Conservation (phyloP, 2,113 vertebrate genomes). For the Glaucidium brasilianum region DNA sequence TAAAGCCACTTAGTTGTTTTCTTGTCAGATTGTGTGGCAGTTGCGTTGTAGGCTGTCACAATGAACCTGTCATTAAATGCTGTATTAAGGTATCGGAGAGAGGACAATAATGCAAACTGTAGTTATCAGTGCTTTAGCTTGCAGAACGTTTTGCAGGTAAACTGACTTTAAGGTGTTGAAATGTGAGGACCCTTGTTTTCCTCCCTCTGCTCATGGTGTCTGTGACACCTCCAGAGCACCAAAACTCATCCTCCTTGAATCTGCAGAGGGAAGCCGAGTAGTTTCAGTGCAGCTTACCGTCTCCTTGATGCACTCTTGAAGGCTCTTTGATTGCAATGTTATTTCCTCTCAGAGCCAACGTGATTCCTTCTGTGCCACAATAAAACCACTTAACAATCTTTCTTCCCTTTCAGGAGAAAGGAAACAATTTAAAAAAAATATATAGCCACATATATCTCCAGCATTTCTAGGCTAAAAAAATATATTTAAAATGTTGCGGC, state of each 20-base stretch:
- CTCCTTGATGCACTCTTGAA: neutral
- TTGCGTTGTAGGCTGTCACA: neutral
- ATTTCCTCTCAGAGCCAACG: neutral
- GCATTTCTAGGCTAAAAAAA: neutral
- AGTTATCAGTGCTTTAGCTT: neutral
- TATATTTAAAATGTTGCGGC: neutral
- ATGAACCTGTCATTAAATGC: neutral
- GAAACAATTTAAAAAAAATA: neutral
- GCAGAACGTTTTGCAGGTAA: neutral
- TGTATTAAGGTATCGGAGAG: neutral
- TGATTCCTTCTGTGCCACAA: conserved; percentile 12
- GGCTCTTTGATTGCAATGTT: neutral
- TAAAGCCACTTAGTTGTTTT: neutral
- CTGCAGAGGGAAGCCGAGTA: rapidly evolving
- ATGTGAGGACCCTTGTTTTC: neutral
- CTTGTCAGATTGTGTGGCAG: neutral
- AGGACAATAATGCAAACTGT: neutral
- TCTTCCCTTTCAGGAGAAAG: conserved; percentile 22
- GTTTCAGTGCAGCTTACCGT: neutral
- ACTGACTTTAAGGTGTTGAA: neutral
- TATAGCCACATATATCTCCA: neutral
- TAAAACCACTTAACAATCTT: conserved; percentile 28
- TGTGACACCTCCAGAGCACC: neutral
- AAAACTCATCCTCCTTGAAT: neutral
- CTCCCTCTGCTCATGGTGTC: neutral